Conservation (phyloP, 2,888 invertebrate species). For the Galerucella nymphaeae region DNA sequence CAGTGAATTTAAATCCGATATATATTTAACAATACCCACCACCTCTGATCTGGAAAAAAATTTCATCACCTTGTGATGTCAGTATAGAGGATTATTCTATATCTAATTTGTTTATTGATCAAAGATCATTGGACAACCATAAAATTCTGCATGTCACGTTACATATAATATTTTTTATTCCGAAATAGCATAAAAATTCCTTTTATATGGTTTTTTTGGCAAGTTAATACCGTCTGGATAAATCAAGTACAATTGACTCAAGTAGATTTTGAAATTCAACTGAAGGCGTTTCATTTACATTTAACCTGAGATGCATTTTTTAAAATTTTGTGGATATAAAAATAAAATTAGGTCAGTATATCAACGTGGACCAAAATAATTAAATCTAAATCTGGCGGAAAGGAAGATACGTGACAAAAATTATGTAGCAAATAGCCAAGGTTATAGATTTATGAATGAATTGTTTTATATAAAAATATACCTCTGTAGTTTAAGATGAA, state of each 20-base stretch:
- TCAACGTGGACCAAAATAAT: slow-evolving; percentile 20
- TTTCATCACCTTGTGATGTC: too few species aligned
- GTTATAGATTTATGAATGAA: not conserved
- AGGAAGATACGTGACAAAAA: slow-evolving; percentile 11
- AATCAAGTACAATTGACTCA: slow-evolving; percentile 4
- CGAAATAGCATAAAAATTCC: not conserved
- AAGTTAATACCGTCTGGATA: not conserved
- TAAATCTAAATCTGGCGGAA: slow-evolving; percentile 16
- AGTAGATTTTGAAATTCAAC: slow-evolving; percentile 6
- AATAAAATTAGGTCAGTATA: slow-evolving; percentile 23
- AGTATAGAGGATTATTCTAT: too few species aligned
- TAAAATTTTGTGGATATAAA: not conserved
- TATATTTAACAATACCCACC: too few species aligned
- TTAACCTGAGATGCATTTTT: slow-evolving; percentile 16
- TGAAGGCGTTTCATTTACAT: not conserved
- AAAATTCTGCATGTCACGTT: too few species aligned
- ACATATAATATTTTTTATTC: not conserved
- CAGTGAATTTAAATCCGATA: too few species aligned
- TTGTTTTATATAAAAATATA: not conserved
- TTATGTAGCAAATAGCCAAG: not conserved
- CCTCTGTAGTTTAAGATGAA: not conserved
- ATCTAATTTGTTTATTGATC: too few species aligned
- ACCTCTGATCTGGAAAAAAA: too few species aligned
- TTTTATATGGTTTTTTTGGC: slow-evolving; percentile 1
- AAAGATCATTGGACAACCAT: too few species aligned